Evolutionary conservation across 2,113 vertebrate genomes (phyloP).

Genomic region (Nothocercus nigrocapillus): DNA sequence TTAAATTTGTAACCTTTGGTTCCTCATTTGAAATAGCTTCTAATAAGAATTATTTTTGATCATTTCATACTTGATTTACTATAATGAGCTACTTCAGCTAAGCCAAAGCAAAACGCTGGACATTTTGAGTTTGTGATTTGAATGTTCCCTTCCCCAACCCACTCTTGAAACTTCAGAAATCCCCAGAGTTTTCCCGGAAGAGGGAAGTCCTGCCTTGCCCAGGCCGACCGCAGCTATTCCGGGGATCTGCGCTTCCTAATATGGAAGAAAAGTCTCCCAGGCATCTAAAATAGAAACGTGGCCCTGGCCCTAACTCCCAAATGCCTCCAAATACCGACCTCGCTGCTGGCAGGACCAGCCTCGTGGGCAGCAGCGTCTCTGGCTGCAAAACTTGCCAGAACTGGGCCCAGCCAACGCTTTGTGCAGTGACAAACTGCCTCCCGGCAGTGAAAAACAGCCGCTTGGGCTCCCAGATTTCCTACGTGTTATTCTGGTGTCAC

Average conservation of each 20-base stretch:
- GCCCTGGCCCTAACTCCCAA: background rate
- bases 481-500: background rate
- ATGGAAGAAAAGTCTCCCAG: conserved; percentile 26
- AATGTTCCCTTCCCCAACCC: background rate
- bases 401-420: background rate
- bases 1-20: background rate
- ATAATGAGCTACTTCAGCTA: background rate
- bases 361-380: background rate
- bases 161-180: background rate
- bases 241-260: conserved; percentile 24
- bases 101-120: background rate
- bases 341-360: background rate
- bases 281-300: conserved; percentile 27
- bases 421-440: background rate
- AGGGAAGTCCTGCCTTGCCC: background rate
- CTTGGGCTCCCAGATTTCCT: no score
- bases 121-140: background rate
- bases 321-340: background rate
- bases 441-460: background rate
- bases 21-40: background rate
- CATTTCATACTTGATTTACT: background rate
- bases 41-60: background rate
- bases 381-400: background rate
- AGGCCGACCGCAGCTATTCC: background rate
- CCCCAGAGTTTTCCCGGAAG: background rate